These are phyloP conservation scores for Sarcophaga variegata DNA, from an alignment of 2,888 invertebrate genomes.

Conservation along the genomic window DNA sequence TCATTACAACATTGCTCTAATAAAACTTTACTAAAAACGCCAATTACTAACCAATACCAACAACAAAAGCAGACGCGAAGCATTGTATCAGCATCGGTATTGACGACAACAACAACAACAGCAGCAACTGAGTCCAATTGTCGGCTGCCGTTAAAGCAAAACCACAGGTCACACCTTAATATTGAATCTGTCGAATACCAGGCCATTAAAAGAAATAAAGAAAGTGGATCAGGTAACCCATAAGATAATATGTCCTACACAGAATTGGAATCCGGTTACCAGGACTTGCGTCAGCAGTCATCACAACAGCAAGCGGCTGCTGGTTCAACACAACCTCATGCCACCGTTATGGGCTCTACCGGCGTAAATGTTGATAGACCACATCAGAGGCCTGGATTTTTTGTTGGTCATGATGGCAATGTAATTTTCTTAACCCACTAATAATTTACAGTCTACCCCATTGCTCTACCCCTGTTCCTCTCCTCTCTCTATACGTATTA, in stretches of 20 bases:
- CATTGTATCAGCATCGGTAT: background rate
- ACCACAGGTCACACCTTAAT: constrained; percentile 11
- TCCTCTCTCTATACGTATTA: background rate
- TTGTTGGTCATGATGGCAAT: constrained; percentile 88
- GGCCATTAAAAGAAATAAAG: background rate
- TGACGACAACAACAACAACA: background rate
- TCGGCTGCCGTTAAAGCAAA: background rate
- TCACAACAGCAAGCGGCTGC: constrained; percentile 85
- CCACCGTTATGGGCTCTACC: constrained; percentile 7
- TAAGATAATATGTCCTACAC: constrained; percentile 90
- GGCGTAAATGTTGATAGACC: constrained; percentile 66
- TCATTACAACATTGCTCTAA: constrained; percentile 62
- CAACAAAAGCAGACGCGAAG: constrained; percentile 41
- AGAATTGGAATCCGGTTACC: constrained; percentile 95
- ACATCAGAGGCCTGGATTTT: constrained; percentile 83
- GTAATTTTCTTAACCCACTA: constrained; percentile 79
- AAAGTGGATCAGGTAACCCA: background rate
- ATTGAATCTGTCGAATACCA: constrained; percentile 18
- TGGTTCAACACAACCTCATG: constrained; percentile 46
- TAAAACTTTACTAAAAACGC: constrained; percentile 55
- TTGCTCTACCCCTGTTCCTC: background rate
- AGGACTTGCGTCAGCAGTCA: constrained; percentile 85
- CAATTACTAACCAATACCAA: constrained; percentile 48
- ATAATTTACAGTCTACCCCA: background rate
- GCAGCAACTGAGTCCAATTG: background rate